Percentiles rank a stretch among this genome's conserved stretches.
phyloP scores from a whole-genome alignment of 2,888 invertebrate species.

The Drosophila robusta region DNA sequence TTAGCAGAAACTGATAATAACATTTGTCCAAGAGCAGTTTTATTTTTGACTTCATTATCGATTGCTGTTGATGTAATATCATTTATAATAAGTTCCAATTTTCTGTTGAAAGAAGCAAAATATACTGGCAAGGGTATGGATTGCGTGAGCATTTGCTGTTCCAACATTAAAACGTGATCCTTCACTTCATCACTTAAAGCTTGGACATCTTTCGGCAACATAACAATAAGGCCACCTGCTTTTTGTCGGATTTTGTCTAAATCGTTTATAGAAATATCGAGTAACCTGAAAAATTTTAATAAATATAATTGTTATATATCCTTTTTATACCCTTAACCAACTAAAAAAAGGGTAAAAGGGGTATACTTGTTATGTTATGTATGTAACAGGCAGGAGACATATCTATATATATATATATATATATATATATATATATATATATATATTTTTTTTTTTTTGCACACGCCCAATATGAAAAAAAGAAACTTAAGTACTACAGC shows the following conservation, averaged over 20 bases:
- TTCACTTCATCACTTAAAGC: slow-evolving; percentile 88
- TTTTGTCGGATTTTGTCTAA: slow-evolving; percentile 91
- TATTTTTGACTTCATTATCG: slow-evolving; percentile 83
- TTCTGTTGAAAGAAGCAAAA: slow-evolving; percentile 91
- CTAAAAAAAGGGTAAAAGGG: no score
- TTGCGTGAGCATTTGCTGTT: slow-evolving; percentile 92
- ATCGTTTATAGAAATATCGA: slow-evolving; percentile 92
- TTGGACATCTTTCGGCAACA: slow-evolving; percentile 91
- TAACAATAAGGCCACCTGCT: slow-evolving; percentile 94
- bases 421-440: no score
- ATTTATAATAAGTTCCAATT: slow-evolving; percentile 90
- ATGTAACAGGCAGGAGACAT: neutral
- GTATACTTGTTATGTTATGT: neutral
- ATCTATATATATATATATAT: no score
- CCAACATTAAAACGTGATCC: slow-evolving; percentile 91
- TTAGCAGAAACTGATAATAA: slow-evolving; percentile 95
- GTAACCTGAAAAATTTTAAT: slow-evolving; percentile 85
- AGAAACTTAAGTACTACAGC: no score
- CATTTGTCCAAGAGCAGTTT: slow-evolving; percentile 93
- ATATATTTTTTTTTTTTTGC: no score
- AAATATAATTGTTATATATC: neutral
- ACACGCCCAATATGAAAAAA: no score
- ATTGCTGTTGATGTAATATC: slow-evolving; percentile 88
- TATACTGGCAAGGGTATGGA: slow-evolving; percentile 94
- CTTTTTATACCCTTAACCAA: no score